Percentiles rank a stretch among this genome's conserved stretches.
These are phyloP conservation scores for Pterocles burchelli DNA, from an alignment of 2,113 vertebrate species.

Conservation along the genomic window DNA sequence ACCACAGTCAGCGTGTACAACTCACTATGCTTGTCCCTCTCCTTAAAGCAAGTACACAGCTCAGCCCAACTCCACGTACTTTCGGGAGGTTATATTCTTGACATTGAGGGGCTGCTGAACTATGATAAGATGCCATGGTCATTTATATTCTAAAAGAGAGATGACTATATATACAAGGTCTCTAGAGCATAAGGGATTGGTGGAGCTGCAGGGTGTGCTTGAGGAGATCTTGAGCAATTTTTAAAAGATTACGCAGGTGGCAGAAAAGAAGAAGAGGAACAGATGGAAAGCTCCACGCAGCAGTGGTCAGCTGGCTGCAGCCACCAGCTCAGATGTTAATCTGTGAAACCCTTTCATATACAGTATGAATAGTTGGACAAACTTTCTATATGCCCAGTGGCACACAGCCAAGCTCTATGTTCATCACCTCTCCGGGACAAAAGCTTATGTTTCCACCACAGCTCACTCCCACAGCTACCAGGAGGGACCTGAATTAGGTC, in stretches of 20 bases:
- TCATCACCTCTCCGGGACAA: not conserved
- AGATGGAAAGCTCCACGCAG: not conserved
- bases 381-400: not conserved
- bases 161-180: not conserved
- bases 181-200: not conserved
- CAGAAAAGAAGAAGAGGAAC: not conserved
- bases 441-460: not conserved
- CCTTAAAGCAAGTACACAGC: not conserved
- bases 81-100: not conserved
- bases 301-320: not conserved
- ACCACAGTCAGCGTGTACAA: not conserved
- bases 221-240: not conserved
- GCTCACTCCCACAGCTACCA: not conserved
- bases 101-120: not conserved
- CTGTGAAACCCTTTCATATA: not conserved
- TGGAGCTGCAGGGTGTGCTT: not conserved
- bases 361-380: not conserved
- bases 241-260: not conserved
- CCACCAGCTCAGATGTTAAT: not conserved
- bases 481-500: not conserved
- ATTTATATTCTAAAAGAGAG: not conserved
- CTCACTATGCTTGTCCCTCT: not conserved
- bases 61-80: not conserved
- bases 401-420: not conserved
- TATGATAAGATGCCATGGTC: not conserved